Evolutionary conservation across 2,113 vertebrate species (phyloP), one percentile per base, ranked within the genome.

Genomic region (Dicrurus megarhynchus): DNA sequence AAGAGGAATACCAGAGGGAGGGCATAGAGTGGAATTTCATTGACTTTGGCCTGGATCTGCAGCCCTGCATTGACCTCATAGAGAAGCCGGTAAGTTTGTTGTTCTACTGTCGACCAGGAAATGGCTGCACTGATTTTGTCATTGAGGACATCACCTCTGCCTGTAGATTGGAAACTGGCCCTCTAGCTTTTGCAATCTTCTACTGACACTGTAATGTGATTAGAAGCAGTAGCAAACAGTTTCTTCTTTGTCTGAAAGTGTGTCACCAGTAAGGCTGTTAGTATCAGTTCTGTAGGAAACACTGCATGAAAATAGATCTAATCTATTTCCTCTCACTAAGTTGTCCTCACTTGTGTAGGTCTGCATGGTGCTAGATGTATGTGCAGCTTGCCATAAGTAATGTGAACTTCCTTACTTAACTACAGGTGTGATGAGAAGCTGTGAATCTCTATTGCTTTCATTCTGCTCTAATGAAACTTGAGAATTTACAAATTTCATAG

Each of bases 1-100:
- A 99, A 97, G 99, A 99, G 70, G 99, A 99, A 92, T 99, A 99
- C 96, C 99, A 99, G 97, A 98, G 99, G 1, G 99, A 99, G 95
- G 98, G 99, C 97, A 99, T 99, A n/a, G 99, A 99, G 96, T 99
- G 99, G 99, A 99, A 98, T 98, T 99, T 99, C 98, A 99, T 99
- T 52, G 99, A 99, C 98, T 99, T 99, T 7, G 99, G 99, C 65
- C 97, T 99, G 4, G 99, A 99, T 94, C 97, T 99, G 95, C 99
- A 99, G 96, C 99, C 99, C 60, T 99, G 99, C 97, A 99, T 99
- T 32, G 99, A 99, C 78, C 98, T 99, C 89, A 99, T 99, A 12
- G 99, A 99, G 93, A 99, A 99, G 81, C 99, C 99, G 11, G 99
- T 99, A 91, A 98, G 94, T 3, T 76, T 15, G 10, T 50, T 79